Conservation (phyloP, 2,888 invertebrate genomes). For the Drosophila vallismaia region DNA sequence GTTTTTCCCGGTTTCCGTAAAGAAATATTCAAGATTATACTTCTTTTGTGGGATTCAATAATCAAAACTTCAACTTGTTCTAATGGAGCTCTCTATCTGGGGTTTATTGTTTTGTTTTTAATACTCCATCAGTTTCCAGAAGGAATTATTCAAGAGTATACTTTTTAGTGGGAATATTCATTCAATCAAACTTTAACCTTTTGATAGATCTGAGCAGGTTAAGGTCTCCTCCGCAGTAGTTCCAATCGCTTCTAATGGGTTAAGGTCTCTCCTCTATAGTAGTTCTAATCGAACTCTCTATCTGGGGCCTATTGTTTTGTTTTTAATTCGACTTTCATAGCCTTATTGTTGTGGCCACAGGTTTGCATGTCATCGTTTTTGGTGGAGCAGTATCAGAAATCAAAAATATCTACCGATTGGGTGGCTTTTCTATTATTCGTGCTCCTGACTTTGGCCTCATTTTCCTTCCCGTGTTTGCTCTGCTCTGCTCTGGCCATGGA, state of each 20-base stretch:
- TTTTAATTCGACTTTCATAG: slow-evolving; percentile 1
- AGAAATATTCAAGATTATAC: too few species aligned
- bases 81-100: slow-evolving; percentile 14
- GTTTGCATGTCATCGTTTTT: slow-evolving; percentile 32
- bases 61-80: too few species aligned
- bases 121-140: not conserved
- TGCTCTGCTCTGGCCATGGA: slow-evolving; percentile 9
- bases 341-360: too few species aligned
- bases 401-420: slow-evolving; percentile 23
- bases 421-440: not conserved
- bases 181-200: too few species aligned
- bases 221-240: too few species aligned
- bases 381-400: slow-evolving; percentile 11
- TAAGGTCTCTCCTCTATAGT: too few species aligned
- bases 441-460: slow-evolving; percentile 62
- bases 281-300: slow-evolving; percentile 13
- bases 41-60: too few species aligned
- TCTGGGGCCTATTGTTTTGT: slow-evolving; percentile 7
- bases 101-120: slow-evolving; percentile 6
- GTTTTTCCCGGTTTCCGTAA: too few species aligned
- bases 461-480: slow-evolving; percentile 5
- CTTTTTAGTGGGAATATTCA: too few species aligned
- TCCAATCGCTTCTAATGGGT: slow-evolving; percentile 3
- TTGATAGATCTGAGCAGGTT: too few species aligned
- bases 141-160: too few species aligned